These are phyloP conservation scores for Saccostrea glomerata DNA, from an alignment of 1,140 invertebrate genomes.

Conservation along the genomic window DNA sequence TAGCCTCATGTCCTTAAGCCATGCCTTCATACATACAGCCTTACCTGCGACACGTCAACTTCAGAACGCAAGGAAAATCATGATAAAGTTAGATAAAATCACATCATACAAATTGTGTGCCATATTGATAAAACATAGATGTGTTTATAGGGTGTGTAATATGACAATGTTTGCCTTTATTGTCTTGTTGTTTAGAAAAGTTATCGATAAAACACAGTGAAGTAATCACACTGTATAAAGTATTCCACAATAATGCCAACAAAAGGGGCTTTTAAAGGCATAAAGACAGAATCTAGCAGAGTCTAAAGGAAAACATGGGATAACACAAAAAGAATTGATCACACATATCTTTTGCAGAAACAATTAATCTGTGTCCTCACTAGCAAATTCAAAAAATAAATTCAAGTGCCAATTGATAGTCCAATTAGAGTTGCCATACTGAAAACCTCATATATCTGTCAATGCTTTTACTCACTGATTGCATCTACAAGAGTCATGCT, in stretches of 20 bases:
- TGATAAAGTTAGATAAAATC: constrained; percentile 20
- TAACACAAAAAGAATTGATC: background rate
- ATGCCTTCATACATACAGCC: background rate
- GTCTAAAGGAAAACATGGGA: background rate
- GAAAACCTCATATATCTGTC: constrained; percentile 3
- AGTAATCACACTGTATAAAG: background rate
- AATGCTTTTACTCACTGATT: background rate
- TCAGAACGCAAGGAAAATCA: constrained; percentile 17
- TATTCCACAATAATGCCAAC: background rate
- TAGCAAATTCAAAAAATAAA: background rate
- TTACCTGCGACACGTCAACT: background rate
- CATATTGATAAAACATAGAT: background rate
- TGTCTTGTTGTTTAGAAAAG: background rate
- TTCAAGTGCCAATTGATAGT: background rate
- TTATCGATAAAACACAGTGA: background rate
- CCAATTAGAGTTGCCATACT: background rate
- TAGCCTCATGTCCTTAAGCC: background rate
- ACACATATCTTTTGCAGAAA: background rate
- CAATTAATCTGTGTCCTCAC: background rate
- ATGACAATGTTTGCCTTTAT: background rate
- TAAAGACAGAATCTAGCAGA: background rate
- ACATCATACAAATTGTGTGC: constrained; percentile 7
- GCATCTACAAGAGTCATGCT: background rate
- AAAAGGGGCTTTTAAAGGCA: background rate
- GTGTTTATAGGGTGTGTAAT: background rate